phyloP scores from a whole-genome alignment of 2,888 invertebrate genomes.

The Ligdia adustata region DNA sequence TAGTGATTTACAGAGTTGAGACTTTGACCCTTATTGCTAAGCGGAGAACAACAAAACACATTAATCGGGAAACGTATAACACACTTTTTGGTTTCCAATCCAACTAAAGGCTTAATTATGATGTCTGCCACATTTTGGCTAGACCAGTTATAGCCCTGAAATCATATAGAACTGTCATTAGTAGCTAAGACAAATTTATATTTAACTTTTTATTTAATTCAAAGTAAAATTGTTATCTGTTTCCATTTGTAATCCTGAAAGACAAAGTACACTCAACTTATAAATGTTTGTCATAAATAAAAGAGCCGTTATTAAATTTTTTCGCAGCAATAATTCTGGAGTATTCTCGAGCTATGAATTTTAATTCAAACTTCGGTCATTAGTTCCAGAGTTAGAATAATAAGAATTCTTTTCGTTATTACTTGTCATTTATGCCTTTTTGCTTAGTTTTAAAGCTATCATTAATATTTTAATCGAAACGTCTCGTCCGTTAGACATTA shows the following conservation, averaged over 20 bases:
- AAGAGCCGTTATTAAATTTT: slow-evolving; percentile 15
- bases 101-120: too few relatives aligned
- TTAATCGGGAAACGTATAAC: too few relatives aligned
- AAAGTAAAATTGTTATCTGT: neutral
- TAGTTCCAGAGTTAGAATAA: slow-evolving; percentile 15
- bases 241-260: neutral
- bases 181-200: neutral
- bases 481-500: slow-evolving; percentile 9
- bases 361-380: slow-evolving; percentile 20
- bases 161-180: neutral
- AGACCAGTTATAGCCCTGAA: too few relatives aligned
- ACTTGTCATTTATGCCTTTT: slow-evolving; percentile 21
- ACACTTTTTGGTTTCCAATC: too few relatives aligned
- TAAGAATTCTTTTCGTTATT: slow-evolving; percentile 15
- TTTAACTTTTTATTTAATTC: neutral
- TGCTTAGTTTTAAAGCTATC: slow-evolving; percentile 9
- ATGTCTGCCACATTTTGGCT: too few relatives aligned
- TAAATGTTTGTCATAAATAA: slow-evolving; percentile 18
- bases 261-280: slow-evolving; percentile 8
- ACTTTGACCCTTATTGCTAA: too few relatives aligned
- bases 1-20: too few relatives aligned
- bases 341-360: slow-evolving; percentile 14
- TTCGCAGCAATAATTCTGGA: slow-evolving; percentile 15
- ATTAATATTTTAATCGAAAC: slow-evolving; percentile 18
- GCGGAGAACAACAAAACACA: too few relatives aligned